phyloP scores from a whole-genome alignment of 1,140 invertebrate species.

The Sminthurides bifidus region DNA sequence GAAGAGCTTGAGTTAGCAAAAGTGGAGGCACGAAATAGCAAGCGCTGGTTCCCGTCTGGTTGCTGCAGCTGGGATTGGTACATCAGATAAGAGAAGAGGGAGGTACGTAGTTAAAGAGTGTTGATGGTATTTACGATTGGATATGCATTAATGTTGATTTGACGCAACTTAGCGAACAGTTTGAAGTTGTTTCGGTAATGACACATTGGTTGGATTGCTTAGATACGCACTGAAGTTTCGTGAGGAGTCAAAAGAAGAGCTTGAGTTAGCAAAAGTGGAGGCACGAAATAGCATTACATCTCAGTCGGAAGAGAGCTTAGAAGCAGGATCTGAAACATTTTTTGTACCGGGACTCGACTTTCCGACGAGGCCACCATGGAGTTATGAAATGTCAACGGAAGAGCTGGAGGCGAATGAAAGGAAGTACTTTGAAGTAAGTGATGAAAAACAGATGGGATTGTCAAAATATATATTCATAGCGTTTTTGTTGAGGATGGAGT shows the following conservation, averaged over 20 bases:
- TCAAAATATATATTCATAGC: not conserved
- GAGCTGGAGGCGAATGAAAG: slow-evolving; percentile 61
- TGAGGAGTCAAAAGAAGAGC: slow-evolving; percentile 54
- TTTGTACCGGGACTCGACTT: slow-evolving; percentile 63
- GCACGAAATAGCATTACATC: slow-evolving; percentile 46
- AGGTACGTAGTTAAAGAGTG: not conserved
- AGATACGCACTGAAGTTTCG: slow-evolving; percentile 63
- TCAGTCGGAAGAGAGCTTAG: slow-evolving; percentile 48
- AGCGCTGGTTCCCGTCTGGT: not conserved
- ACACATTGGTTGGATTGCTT: no score
- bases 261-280: slow-evolving; percentile 48
- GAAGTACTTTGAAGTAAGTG: slow-evolving; percentile 47
- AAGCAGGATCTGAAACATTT: slow-evolving; percentile 55
- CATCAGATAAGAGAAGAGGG: not conserved
- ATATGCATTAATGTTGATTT: slow-evolving; percentile 7
- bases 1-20: slow-evolving; percentile 53
- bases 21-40: slow-evolving; percentile 45
- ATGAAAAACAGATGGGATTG: slow-evolving; percentile 4
- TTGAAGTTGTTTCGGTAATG: no score
- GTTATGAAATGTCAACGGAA: slow-evolving; percentile 55
- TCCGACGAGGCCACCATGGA: slow-evolving; percentile 70
- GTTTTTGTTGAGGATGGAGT: slow-evolving; percentile 2
- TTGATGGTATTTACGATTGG: not conserved
- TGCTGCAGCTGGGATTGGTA: not conserved
- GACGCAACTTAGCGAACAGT: no score